Conservation (phyloP, 2,113 vertebrate genomes). For the Passer montanus region DNA sequence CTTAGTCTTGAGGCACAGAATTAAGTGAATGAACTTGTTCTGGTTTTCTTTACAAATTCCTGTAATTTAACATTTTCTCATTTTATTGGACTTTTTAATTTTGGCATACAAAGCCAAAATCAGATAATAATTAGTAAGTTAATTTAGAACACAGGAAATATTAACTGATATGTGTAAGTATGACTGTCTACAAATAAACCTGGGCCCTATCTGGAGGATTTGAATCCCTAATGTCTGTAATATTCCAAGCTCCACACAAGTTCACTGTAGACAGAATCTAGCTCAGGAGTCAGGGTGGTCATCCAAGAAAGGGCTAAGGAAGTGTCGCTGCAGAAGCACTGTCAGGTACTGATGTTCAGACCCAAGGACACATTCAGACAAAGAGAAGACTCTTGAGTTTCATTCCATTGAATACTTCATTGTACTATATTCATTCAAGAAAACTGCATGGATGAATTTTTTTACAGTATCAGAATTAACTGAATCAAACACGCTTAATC, state of each 20-base stretch:
- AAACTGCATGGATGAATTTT: background rate
- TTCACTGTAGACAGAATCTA: background rate
- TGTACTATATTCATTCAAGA: background rate
- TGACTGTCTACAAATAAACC: background rate
- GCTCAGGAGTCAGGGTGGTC: background rate
- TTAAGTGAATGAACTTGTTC: background rate
- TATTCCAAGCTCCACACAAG: background rate
- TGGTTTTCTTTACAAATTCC: background rate
- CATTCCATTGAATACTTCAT: background rate
- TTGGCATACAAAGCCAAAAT: background rate
- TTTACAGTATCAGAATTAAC: background rate
- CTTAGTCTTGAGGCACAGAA: background rate
- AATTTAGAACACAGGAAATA: background rate
- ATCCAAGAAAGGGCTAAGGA: background rate
- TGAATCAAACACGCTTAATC: background rate
- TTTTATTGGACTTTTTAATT: background rate
- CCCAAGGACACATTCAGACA: background rate
- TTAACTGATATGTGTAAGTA: background rate
- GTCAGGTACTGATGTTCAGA: background rate
- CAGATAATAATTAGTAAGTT: background rate
- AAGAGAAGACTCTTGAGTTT: background rate
- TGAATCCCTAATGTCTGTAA: background rate
- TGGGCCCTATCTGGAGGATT: background rate
- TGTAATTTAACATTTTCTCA: background rate
- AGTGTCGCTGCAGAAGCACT: background rate